Percentiles rank a stretch among this genome's conserved stretches.
Conservation (phyloP, 2,113 vertebrate species). For the Chaetura pelagica region DNA sequence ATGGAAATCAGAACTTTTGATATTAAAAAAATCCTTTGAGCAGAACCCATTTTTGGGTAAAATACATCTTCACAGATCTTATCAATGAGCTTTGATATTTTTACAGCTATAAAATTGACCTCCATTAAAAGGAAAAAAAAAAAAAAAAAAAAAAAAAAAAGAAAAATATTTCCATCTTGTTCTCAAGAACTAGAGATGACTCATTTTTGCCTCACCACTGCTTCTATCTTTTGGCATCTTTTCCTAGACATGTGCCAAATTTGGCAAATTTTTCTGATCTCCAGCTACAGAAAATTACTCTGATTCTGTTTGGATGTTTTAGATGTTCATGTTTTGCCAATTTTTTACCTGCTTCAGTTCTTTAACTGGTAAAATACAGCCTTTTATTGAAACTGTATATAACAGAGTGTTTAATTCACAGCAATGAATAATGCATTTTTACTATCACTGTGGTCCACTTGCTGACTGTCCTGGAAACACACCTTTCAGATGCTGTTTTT, state of each 20-base stretch:
- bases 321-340: neutral
- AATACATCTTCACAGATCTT: neutral
- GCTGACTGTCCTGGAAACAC: neutral
- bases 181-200: constrained; percentile 32
- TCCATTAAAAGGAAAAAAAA: constrained; percentile 12
- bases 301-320: neutral
- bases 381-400: neutral
- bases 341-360: neutral
- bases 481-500: neutral
- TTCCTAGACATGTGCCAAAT: neutral
- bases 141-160: neutral
- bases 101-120: constrained; percentile 5
- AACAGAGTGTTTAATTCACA: neutral
- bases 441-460: neutral
- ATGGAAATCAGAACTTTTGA: neutral
- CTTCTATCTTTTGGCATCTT: constrained; percentile 54
- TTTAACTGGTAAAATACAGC: neutral
- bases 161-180: constrained; percentile 2
- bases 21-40: neutral
- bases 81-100: neutral
- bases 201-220: constrained; percentile 39
- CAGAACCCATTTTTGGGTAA: neutral
- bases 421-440: neutral
- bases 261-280: constrained; percentile 14
- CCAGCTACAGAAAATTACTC: neutral